Evolutionary conservation across 2,888 invertebrate genomes (phyloP).

Genomic region (Caradrina kadenii): DNA sequence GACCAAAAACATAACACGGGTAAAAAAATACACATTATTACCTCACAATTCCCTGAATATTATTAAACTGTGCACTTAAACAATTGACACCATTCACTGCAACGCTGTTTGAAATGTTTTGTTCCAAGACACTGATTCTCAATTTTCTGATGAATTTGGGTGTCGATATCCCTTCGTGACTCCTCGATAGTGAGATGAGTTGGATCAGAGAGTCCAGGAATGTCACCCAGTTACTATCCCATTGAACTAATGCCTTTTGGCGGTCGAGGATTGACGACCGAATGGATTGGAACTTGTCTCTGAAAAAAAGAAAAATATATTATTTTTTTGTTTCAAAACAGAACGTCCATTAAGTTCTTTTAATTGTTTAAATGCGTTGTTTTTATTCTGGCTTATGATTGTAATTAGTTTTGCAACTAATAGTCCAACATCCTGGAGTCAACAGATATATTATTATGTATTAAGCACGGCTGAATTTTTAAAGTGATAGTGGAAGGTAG

Average conservation of each 20-base stretch:
- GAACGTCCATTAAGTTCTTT: too few relatives aligned
- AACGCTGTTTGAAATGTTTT: conserved; percentile 34
- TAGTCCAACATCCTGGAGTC: too few relatives aligned
- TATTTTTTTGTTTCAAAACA: neutral
- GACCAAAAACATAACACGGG: too few relatives aligned
- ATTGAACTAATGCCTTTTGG: conserved; percentile 62
- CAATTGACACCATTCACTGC: conserved; percentile 46
- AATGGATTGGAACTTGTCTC: conserved; percentile 66
- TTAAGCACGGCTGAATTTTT: too few relatives aligned
- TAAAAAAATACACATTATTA: conserved; percentile 24
- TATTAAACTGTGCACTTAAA: conserved; percentile 47
- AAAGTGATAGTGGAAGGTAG: too few relatives aligned
- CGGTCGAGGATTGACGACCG: conserved; percentile 55
- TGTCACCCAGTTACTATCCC: conserved; percentile 68
- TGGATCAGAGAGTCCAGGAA: conserved; percentile 73
- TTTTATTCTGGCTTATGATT: too few relatives aligned
- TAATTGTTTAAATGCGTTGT: too few relatives aligned
- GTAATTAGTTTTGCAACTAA: too few relatives aligned
- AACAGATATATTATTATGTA: too few relatives aligned
- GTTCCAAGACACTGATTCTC: conserved; percentile 60
- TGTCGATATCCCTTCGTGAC: conserved; percentile 63
- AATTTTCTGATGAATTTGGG: conserved; percentile 68
- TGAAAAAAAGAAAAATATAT: conserved; percentile 37
- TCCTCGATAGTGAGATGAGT: conserved; percentile 57
- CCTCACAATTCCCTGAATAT: conserved; percentile 55